Evolutionary conservation across 2,797 vertebrate genomes (phyloP), one percentile per base, ranked within the genome.

Genomic region (Danio choprae): DNA sequence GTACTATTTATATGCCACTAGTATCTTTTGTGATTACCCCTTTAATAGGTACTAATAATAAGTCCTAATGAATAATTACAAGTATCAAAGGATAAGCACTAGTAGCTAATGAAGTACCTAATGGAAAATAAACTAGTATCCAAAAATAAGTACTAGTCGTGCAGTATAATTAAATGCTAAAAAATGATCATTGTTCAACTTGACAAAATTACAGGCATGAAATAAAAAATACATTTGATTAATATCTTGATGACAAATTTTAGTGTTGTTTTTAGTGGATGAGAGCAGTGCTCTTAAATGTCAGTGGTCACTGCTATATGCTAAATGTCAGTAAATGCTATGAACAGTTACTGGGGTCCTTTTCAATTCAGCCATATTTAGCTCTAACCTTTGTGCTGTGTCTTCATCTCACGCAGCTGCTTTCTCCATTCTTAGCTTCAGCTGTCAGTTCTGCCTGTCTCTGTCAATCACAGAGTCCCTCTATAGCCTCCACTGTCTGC

Each of bases 401-500:
- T 86, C 79, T 74, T 59, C 50, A 67, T 75, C 65, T 43, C 40
- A 59, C 59, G 50, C 65, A 36, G 18, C 65, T 44, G 59, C 51
- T 71, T 58, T 80, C 38, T 80, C 82, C 81, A 81, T 85, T 84
- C 72, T 86, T 83, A 87, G 83, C 84, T 68, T 88, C 90, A 93
- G 91, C 92, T 92, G 92, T 74, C 82, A 76, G 56, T 69, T 63
- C 16, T 69, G 40, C 70, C 88, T 90, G 89, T 82, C 74, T 81
- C 84, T 90, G 90, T 91, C 92, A 90, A 46, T 93, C 89, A 91
- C 16, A 4, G 63, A 65, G 41, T 58, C 15, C 44, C 22, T 70
- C 36, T 38, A 46, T 51, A 10, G 63, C 46, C 22, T 55, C 58
- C 22, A 20, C 43, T 59, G 55, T 22, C n/a, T 20, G 50, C 40